Conservation (phyloP, 2,888 invertebrate species). For the Spilarctia lutea region DNA sequence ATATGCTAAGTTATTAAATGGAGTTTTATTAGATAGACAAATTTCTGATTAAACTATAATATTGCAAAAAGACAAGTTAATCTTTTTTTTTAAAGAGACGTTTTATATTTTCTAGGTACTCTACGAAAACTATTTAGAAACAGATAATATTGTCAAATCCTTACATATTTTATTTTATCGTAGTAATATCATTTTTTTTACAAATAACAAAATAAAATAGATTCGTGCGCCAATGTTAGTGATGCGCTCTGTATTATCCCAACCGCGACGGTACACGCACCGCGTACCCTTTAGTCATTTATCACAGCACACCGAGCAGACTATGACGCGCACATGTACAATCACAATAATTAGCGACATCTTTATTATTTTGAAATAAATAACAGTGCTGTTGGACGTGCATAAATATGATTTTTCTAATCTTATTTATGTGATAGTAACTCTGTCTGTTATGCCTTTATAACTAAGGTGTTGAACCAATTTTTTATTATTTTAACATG, state of each 20-base stretch:
- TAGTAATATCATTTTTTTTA: background rate
- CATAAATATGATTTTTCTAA: background rate
- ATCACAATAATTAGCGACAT: constrained; percentile 52
- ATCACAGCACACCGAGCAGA: constrained; percentile 56
- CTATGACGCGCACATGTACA: constrained; percentile 45
- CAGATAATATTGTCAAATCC: background rate
- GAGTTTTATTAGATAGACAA: background rate
- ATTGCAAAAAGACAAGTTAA: too few species aligned
- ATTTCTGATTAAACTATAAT: too few species aligned
- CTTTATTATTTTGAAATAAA: constrained; percentile 26
- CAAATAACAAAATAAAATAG: background rate
- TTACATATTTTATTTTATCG: background rate
- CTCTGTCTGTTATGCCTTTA: background rate
- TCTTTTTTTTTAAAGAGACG: too few species aligned
- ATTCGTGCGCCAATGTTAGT: constrained; percentile 19
- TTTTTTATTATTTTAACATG: too few species aligned
- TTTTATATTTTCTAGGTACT: background rate
- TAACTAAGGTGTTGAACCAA: background rate
- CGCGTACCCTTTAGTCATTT: constrained; percentile 45
- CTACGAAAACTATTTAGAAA: background rate
- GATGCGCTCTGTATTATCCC: constrained; percentile 18
- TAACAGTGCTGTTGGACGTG: constrained; percentile 6
- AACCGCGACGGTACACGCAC: constrained; percentile 41
- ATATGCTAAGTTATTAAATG: too few species aligned
- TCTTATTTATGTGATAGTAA: background rate